phyloP scores from a whole-genome alignment of 2,113 vertebrate genomes.

The Pygoscelis adeliae region DNA sequence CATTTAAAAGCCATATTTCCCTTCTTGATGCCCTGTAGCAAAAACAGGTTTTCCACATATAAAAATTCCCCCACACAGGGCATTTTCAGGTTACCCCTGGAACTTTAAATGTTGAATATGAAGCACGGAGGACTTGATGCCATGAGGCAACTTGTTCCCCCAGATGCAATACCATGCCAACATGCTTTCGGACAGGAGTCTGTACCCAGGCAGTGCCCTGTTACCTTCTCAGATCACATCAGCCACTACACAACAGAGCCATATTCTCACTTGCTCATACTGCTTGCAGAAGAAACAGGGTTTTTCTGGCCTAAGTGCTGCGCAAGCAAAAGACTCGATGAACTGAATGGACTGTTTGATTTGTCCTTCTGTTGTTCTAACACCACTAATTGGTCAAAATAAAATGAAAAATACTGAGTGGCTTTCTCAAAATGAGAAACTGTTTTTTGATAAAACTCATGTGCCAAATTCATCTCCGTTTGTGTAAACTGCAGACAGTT shows the following conservation, averaged over 20 bases:
- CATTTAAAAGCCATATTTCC: background rate
- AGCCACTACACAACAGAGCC: background rate
- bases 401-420: background rate
- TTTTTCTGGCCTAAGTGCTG: background rate
- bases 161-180: rapidly evolving
- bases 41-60: background rate
- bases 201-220: background rate
- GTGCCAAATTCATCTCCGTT: background rate
- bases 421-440: background rate
- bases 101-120: background rate
- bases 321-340: background rate
- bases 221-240: background rate
- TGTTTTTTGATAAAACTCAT: background rate
- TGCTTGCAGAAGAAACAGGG: background rate
- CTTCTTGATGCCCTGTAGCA: background rate
- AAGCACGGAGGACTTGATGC: background rate
- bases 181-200: background rate
- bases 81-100: background rate
- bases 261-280: background rate
- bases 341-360: background rate
- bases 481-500: background rate
- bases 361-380: background rate
- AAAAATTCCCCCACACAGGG: background rate
- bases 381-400: background rate
- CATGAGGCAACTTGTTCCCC: background rate